phyloP scores from a whole-genome alignment of 2,888 invertebrate species.

The Drosophila tripunctata region DNA sequence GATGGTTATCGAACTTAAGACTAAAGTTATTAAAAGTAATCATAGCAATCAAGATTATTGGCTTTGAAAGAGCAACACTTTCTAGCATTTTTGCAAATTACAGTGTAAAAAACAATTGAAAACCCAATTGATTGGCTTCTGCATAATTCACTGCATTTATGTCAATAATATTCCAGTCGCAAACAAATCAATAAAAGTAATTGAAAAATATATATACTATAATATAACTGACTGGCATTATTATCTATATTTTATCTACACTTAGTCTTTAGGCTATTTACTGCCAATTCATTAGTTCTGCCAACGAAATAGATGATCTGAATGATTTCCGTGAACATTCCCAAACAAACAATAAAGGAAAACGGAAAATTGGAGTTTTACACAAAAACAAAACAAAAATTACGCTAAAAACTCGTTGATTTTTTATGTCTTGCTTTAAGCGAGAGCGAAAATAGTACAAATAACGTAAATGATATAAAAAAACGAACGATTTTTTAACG shows the following conservation, averaged over 20 bases:
- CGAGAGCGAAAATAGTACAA: constrained; percentile 43
- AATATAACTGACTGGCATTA: not conserved
- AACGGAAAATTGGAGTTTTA: constrained; percentile 16
- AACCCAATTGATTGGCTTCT: not conserved
- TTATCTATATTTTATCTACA: constrained; percentile 1
- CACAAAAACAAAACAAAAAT: not conserved
- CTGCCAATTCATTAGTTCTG: constrained; percentile 52
- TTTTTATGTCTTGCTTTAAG: constrained; percentile 53
- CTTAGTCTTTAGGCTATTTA: constrained; percentile 9
- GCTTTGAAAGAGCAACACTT: not conserved
- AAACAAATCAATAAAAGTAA: constrained; percentile 1
- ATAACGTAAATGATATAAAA: not conserved
- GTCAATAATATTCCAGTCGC: not conserved
- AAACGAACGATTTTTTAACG: constrained; percentile 55
- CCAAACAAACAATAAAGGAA: constrained; percentile 52
- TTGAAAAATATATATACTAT: not conserved
- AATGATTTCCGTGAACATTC: constrained; percentile 55
- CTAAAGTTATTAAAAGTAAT: too few species aligned
- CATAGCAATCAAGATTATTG: too few species aligned
- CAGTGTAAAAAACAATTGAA: not conserved
- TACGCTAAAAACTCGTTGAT: constrained; percentile 38
- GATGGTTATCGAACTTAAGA: too few species aligned
- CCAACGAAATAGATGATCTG: constrained; percentile 31
- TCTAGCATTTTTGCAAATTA: not conserved
- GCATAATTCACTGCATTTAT: not conserved